Base-by-base conservation (phyloP, 2,797 vertebrate genomes). In the Fistularia commersonii region DNA sequence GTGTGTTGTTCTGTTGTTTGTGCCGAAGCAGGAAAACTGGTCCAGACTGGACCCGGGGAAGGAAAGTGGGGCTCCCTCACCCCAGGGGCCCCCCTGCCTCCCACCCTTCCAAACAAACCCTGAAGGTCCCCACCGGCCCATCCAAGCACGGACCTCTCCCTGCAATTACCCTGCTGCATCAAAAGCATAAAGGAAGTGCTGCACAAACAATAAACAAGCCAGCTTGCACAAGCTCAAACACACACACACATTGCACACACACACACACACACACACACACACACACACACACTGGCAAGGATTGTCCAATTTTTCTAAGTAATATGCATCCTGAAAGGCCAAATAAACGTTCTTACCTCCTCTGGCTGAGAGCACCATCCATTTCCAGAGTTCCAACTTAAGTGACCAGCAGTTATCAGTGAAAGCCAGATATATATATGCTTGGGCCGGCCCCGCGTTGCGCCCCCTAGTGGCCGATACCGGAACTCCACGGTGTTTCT, bases 131-230 rank as follows among this genome's bases (percentile, higher is more conserved):
- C 66, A 66, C 51, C 50, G 64, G 64, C 51, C 57, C 80, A 83
- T 66, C 70, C 77, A 75, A 81, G 56, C 61, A 61, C 57, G 64
- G 63, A 54, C 38, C 11, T 45, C 51, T 58, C 51, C 57, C 61
- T 63, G 66, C 63, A 84, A 87, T 83, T 83, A 81, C 68, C 53
- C 47, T 32, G 32, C 37, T 23, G 56, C 81, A 57, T 73, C 56
- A 57, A 41, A 66, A 72, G 66, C 50, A 83, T 50, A 69, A 76
- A 67, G 33, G 64, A 55, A 55, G 44, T 45, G 48, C 62, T 54
- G 64, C 50, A 64, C 60, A 66, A 55, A 74, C 65, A 79, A 73
- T 66, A 65, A 74, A 70, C 74, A 80, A 69, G 71, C 61, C 45
- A 41, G 39, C 37, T 8, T 41, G 14, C n/a, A 51, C 56, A 55